These are phyloP conservation scores for Lepidotrigona ventralis DNA, from an alignment of 1,140 invertebrate species.

Conservation along the genomic window DNA sequence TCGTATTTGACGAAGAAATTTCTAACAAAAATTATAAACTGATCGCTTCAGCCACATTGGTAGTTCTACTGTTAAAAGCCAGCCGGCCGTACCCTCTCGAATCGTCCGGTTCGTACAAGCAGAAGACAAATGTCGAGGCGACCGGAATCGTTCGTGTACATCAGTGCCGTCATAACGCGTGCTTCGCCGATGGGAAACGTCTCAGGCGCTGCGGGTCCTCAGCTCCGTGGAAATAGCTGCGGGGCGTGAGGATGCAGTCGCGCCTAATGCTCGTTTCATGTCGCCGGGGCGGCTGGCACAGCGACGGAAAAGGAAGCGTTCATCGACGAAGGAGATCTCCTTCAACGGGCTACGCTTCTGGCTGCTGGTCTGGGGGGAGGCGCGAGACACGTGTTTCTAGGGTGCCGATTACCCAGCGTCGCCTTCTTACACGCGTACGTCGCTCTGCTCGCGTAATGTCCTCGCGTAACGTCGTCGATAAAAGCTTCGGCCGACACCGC, in stretches of 20 bases:
- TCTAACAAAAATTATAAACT: too few species aligned
- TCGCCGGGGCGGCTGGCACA: constrained; percentile 68
- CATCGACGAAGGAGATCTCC: constrained; percentile 48
- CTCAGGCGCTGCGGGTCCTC: constrained; percentile 31
- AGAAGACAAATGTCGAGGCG: constrained; percentile 9
- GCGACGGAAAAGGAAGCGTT: constrained; percentile 65
- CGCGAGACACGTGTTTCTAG: constrained; percentile 76
- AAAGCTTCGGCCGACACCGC: constrained; percentile 44
- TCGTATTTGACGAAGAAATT: too few species aligned
- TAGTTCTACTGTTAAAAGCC: not conserved
- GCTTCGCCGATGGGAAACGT: constrained; percentile 40
- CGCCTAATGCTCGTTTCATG: constrained; percentile 77
- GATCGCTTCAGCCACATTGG: too few species aligned
- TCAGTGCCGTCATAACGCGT: constrained; percentile 56
- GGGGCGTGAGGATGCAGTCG: constrained; percentile 68
- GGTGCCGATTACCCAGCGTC: constrained; percentile 73
- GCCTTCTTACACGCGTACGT: constrained; percentile 69
- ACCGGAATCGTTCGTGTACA: constrained; percentile 26
- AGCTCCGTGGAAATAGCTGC: constrained; percentile 49
- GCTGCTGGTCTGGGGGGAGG: constrained; percentile 30
- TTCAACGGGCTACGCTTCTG: constrained; percentile 42
- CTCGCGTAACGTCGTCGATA: constrained; percentile 46
- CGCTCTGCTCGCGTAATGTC: constrained; percentile 58
- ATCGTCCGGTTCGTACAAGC: constrained; percentile 3
- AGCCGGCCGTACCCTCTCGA: not conserved